These are phyloP conservation scores for Coreoperca whiteheadi DNA, from an alignment of 2,113 vertebrate species.

Conservation along the genomic window DNA sequence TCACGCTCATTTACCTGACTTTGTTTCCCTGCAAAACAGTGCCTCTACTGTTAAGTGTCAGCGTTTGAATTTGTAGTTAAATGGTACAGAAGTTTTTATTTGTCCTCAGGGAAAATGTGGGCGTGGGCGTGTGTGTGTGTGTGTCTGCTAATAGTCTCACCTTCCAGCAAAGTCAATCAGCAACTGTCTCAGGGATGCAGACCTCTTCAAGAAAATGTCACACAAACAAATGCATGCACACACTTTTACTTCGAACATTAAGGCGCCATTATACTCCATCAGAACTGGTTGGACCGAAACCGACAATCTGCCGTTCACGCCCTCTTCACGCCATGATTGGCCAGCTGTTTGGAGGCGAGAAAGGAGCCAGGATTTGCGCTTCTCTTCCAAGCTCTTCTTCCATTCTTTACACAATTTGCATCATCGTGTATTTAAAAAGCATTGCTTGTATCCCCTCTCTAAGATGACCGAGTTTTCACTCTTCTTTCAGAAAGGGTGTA, in stretches of 20 bases:
- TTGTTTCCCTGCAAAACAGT: slow-evolving; percentile 1
- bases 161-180: slow-evolving; percentile 12
- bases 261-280: neutral
- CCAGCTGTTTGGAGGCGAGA: neutral
- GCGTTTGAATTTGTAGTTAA: slow-evolving; percentile 39
- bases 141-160: slow-evolving; percentile 10
- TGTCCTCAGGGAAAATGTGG: slow-evolving; percentile 38
- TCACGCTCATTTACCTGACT: neutral
- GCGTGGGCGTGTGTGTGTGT: neutral
- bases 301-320: neutral
- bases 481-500: neutral
- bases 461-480: neutral
- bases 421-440: too few relatives aligned
- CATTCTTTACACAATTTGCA: too few relatives aligned
- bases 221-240: neutral
- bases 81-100: slow-evolving; percentile 45
- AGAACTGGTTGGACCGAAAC: neutral
- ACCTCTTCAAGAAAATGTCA: slow-evolving; percentile 2
- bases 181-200: slow-evolving; percentile 4
- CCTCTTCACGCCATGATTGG: neutral
- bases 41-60: neutral
- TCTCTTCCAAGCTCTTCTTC: neutral
- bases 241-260: neutral
- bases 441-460: too few relatives aligned
- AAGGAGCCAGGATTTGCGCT: neutral